Evolutionary conservation across 2,797 vertebrate genomes (phyloP).

Genomic region (Lepilemur septentrionalis): DNA sequence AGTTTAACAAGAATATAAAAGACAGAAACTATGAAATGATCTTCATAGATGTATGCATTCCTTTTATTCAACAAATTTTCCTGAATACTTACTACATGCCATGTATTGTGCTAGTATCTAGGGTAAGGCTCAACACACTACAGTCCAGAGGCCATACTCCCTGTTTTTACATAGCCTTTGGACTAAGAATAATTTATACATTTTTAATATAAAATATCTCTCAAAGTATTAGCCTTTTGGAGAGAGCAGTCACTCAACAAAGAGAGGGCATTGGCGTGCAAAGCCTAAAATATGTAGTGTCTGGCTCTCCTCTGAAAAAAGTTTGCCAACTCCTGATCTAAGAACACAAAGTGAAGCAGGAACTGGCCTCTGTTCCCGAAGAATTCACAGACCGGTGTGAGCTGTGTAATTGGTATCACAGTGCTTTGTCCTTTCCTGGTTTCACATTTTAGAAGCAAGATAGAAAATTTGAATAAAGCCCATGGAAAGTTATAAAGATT

Average conservation of each 20-base stretch:
- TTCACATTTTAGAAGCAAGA: slow-evolving; percentile 40
- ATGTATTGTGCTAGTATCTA: neutral
- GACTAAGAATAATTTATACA: neutral
- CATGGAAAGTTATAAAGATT: slow-evolving; percentile 65
- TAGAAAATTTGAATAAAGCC: slow-evolving; percentile 42
- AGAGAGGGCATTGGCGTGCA: neutral
- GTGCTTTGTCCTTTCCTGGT: neutral
- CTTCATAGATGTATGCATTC: neutral
- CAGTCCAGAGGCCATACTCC: neutral
- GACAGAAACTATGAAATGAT: neutral
- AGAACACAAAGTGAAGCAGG: neutral
- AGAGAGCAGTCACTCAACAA: neutral
- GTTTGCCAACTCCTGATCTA: neutral
- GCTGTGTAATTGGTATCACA: neutral
- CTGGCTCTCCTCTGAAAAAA: neutral
- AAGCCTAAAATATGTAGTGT: slow-evolving; percentile 14
- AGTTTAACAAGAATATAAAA: neutral
- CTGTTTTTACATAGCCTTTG: neutral
- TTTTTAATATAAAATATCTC: slow-evolving; percentile 6
- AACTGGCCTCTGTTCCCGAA: neutral
- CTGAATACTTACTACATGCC: neutral
- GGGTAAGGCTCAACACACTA: neutral
- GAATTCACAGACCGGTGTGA: neutral
- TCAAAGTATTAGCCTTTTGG: neutral
- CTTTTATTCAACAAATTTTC: neutral